Evolutionary conservation across 1,140 invertebrate genomes (phyloP), one percentile per base, ranked within the genome.

Genomic region (Rhagoletis pomonella): DNA sequence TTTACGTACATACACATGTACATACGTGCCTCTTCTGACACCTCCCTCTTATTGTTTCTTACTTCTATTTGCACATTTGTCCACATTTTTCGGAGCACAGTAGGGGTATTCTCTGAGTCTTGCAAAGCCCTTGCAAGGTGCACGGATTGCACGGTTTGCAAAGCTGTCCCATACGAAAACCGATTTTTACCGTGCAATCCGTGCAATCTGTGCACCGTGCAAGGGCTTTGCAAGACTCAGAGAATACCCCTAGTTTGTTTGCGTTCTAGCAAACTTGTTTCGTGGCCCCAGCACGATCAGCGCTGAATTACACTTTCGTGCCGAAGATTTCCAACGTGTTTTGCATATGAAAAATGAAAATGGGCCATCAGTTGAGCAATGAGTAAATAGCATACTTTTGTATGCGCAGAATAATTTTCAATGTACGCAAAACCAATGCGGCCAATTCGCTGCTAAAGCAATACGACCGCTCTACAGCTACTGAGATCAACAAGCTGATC

Each of bases 271-370:
- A 50, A 50, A 50, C 59, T 85, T 62, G 84, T 85, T 62, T 85
- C 59, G 58, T 14, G 60, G 5, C 84, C 59, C 84, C 55, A 12
- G 58, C 55, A 60, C 84, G 58, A 81, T 29, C 14, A 55, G 39
- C n/a, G 86, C n/a, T 17, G 44, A 86, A 86, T 86, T 69, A 86
- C 62, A 86, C 84, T 86, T 86, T 86, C 86, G 62, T 86, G 86
- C 47, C 47, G 86, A 65, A 86, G 60, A 55, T 55, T 64, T 86
- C n/a, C 86, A 69, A 69, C 86, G 65, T 86, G 86, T 86, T 86
- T 86, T 86, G 86, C 60, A 86, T 86, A 69, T 69, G 86, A 19
- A 65, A 86, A 86, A 67, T 86, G 50, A 86, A 86, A 86, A 85
- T 62, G 84, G 39, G 59, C 84, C 73, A 81, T 81, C 50, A 55